These are phyloP conservation scores for Nycteola revayana DNA, from an alignment of 2,888 invertebrate genomes.

Conservation along the genomic window DNA sequence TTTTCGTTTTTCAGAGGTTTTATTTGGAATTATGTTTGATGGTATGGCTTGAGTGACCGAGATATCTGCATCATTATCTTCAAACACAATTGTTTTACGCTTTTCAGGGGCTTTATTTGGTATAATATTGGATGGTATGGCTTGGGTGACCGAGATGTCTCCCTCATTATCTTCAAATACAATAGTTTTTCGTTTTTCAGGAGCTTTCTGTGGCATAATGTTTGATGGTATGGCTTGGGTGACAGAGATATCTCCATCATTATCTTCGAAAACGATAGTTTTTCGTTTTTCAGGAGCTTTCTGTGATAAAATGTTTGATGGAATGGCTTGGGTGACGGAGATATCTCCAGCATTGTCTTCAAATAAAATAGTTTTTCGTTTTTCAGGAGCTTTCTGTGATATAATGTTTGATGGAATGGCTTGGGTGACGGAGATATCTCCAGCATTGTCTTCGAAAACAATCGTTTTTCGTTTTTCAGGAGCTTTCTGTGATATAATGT, in stretches of 20 bases:
- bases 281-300: conserved; percentile 10
- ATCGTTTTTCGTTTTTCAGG: conserved; percentile 7
- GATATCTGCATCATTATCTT: conserved; percentile 12
- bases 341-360: conserved; percentile 17
- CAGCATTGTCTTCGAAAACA: conserved; percentile 12
- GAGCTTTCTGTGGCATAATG: conserved; percentile 8
- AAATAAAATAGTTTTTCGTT: conserved; percentile 7
- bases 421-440: conserved; percentile 5
- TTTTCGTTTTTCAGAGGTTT: conserved; percentile 1
- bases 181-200: conserved; percentile 6
- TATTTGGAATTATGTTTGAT: background rate
- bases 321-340: conserved; percentile 25
- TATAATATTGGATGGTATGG: conserved; percentile 29
- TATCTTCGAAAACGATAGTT: conserved; percentile 24
- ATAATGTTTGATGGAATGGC: background rate
- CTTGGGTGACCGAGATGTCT: conserved; percentile 42
- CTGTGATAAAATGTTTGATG: background rate
- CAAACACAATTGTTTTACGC: conserved; percentile 10
- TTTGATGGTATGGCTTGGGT: conserved; percentile 23
- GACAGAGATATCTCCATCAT: conserved; percentile 7
- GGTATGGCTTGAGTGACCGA: conserved; percentile 28
- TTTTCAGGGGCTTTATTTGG: conserved; percentile 6
- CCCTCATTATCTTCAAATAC: conserved; percentile 24
- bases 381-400: background rate
- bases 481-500: background rate